Evolutionary conservation across 2,797 vertebrate species (phyloP).

Genomic region (Cossypha heuglini): DNA sequence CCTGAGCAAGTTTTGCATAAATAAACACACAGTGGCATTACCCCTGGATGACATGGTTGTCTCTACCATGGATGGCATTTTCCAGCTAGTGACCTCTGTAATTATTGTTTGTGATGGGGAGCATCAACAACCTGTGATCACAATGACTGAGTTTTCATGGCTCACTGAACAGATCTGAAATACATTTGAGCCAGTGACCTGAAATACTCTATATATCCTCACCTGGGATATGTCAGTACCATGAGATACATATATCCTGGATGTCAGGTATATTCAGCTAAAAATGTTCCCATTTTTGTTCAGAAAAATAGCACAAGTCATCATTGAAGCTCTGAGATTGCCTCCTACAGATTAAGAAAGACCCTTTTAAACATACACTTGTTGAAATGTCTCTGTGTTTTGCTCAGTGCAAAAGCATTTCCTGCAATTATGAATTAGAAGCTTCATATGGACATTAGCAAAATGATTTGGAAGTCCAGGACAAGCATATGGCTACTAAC

Average conservation of each 20-base stretch:
- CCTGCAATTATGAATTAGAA: not conserved
- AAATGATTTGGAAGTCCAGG: not conserved
- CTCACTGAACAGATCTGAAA: not conserved
- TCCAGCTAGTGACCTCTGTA: fast-evolving
- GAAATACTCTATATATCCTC: not conserved
- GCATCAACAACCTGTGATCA: not conserved
- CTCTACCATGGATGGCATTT: not conserved
- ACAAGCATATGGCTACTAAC: not conserved
- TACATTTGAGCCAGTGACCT: not conserved
- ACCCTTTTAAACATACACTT: fast-evolving
- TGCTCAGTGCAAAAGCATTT: not conserved
- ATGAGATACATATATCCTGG: not conserved
- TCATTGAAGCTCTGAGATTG: not conserved
- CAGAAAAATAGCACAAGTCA: not conserved
- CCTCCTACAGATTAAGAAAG: not conserved
- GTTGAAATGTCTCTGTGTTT: not conserved
- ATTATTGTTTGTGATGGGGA: not conserved
- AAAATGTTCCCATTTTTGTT: not conserved
- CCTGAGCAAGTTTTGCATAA: not conserved
- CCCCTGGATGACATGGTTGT: not conserved
- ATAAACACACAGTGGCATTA: not conserved
- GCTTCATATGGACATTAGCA: not conserved
- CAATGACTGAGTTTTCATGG: not conserved
- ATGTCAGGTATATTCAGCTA: not conserved
- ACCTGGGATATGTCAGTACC: not conserved